Base-by-base conservation (phyloP, 2,888 invertebrate species). In the Xestia c-nigrum region DNA sequence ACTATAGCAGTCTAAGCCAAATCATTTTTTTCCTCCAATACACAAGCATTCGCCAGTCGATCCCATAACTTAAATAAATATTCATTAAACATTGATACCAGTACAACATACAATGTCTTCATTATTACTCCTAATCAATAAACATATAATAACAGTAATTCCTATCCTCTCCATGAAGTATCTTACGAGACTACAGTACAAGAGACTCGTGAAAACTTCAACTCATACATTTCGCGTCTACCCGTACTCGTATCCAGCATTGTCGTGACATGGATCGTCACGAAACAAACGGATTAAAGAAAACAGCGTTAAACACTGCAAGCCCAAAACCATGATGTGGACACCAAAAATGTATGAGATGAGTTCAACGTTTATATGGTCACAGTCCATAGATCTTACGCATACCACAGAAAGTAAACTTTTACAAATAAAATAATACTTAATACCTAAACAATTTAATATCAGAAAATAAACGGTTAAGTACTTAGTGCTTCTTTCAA, bases 51-150 rank as follows among this genome's bases (percentile, higher is more conserved):
- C 67, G 72, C 78, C 74, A 87, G 81, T 87, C 65, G 71, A 5
- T 73, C 72, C 80, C 87, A 81, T 64, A 85, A 80, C 83, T 85
- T 86, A 90, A 90, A 91, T 88, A 89, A 91, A 91, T 89, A 91
- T 83, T 88, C 80, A 90, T 87, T 89, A 85, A 82, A 90, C 87
- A 90, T 84, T 84, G 88, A 90, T 87, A 90, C 86, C 87, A 90
- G 85, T 88, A 92, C 90, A 90, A 91, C 90, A 90, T 88, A 88
- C 90, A 91, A 89, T 93, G 93, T 92, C 93, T 93, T 92, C 90
- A 88, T 90, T 84, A 88, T 85, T 88, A 87, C 81, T 86, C 40
- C 80, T 88, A 88, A 79, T 77, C 21, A 84, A 79, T 84, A 78
- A 85, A 84, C 68, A 72, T 78, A 74, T 73, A 75, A 68, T 72